Evolutionary conservation across 2,797 vertebrate genomes (phyloP).

Genomic region (Bucorvus abyssinicus): DNA sequence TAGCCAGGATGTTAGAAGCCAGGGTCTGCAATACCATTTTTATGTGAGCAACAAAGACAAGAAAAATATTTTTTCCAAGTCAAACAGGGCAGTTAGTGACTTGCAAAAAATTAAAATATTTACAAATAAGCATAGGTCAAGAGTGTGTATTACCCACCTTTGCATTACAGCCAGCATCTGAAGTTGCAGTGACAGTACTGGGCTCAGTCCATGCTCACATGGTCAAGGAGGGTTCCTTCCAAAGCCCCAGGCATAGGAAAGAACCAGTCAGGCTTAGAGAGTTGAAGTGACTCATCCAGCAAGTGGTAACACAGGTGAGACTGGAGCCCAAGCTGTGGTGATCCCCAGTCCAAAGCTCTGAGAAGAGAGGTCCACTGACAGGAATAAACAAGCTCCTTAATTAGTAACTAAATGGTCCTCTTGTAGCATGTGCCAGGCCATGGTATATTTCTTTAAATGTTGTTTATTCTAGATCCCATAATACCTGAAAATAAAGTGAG

Average conservation of each 20-base stretch:
- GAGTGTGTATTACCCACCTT: background rate
- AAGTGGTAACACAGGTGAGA: fast-evolving
- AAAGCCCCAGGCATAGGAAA: background rate
- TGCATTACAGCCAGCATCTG: background rate
- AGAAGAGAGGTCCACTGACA: background rate
- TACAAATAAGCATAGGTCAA: background rate
- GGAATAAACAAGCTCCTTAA: background rate
- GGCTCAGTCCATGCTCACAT: background rate
- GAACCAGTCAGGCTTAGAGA: background rate
- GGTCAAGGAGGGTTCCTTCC: background rate
- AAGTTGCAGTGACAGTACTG: background rate
- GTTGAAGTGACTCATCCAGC: background rate
- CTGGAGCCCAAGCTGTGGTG: background rate
- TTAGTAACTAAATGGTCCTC: background rate
- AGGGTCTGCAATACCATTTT: background rate
- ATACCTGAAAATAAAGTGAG: background rate
- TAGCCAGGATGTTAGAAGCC: background rate
- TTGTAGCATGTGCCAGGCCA: background rate
- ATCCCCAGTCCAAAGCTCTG: background rate
- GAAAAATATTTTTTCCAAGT: background rate
- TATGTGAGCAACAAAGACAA: background rate
- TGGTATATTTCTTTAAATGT: background rate
- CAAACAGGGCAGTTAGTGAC: background rate
- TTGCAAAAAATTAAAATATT: background rate
- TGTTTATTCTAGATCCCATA: background rate